A percentile compares a stretch with the other conserved stretches of the same genome.
Evolutionary conservation across 2,797 vertebrate species (phyloP).

Genomic region (Monodelphis domestica): DNA sequence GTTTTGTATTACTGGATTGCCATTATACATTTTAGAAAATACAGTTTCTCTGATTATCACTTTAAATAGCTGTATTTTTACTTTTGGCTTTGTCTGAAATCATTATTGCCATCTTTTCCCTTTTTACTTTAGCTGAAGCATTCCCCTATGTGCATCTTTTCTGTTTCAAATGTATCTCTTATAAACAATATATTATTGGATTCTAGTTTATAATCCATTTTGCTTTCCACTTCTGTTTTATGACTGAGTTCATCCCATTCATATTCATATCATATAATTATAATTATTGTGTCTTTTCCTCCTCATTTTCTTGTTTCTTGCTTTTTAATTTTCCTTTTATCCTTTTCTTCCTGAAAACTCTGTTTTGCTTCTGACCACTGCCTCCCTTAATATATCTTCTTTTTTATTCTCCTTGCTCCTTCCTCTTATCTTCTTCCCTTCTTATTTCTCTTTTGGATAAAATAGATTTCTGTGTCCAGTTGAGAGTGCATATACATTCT

Average conservation of each 20-base stretch:
- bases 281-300: not conserved
- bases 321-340: too few species aligned
- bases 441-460: not conserved
- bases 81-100: not conserved
- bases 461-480: not conserved
- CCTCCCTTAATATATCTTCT: not conserved
- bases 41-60: not conserved
- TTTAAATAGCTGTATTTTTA: not conserved
- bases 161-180: not conserved
- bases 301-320: not conserved
- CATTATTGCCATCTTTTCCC: not conserved
- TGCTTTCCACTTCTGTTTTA: not conserved
- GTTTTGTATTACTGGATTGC: not conserved
- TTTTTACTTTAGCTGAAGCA: not conserved
- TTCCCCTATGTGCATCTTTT: not conserved
- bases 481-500: not conserved
- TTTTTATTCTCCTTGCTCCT: not conserved
- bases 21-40: not conserved
- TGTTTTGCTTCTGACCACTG: too few species aligned
- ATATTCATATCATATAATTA: not conserved
- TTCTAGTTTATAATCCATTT: not conserved
- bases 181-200: not conserved
- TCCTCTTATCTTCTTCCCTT: not conserved
- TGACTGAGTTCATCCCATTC: not conserved
- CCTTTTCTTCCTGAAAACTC: too few species aligned